Conservation (phyloP, 2,113 vertebrate genomes). For the Syngnathus typhle region DNA sequence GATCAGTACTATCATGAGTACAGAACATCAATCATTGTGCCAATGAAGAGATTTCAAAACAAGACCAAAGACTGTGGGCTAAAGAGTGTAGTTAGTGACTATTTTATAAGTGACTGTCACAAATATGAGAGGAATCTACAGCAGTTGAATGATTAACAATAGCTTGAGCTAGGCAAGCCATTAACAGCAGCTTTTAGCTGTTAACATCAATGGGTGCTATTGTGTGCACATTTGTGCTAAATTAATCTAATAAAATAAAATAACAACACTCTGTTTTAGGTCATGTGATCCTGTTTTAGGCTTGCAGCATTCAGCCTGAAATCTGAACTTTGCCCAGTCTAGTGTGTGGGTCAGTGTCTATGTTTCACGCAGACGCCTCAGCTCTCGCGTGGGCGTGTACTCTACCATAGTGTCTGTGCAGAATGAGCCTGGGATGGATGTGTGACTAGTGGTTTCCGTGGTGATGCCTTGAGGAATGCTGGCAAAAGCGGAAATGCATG, state of each 20-base stretch:
- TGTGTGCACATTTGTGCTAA: not conserved
- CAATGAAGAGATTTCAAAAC: slow-evolving; percentile 10
- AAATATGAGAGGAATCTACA: slow-evolving; percentile 43
- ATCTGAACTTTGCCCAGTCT: slow-evolving; percentile 29
- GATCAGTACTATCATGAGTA: not conserved
- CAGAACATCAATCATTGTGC: slow-evolving; percentile 12
- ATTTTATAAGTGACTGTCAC: slow-evolving; percentile 5
- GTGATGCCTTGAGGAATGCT: slow-evolving; percentile 37
- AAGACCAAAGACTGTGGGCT: not conserved
- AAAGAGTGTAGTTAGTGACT: slow-evolving; percentile 9
- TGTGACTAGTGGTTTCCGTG: slow-evolving; percentile 57
- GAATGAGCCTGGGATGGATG: slow-evolving; percentile 37
- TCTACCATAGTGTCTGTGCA: slow-evolving; percentile 24
- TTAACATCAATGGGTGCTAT: not conserved
- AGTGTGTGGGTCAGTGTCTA: slow-evolving; percentile 28
- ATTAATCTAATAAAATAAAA: not conserved
- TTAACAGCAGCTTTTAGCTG: not conserved
- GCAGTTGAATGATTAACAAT: slow-evolving; percentile 46
- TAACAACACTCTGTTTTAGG: not conserved
- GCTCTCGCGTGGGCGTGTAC: slow-evolving; percentile 36
- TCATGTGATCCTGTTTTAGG: slow-evolving; percentile 14
- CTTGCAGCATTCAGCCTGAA: slow-evolving; percentile 9
- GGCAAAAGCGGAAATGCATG: slow-evolving; percentile 46
- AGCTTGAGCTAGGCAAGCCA: not conserved
- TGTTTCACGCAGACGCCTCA: slow-evolving; percentile 33